Evolutionary conservation across 2,888 invertebrate species (phyloP).

Genomic region (Acleris holmiana): DNA sequence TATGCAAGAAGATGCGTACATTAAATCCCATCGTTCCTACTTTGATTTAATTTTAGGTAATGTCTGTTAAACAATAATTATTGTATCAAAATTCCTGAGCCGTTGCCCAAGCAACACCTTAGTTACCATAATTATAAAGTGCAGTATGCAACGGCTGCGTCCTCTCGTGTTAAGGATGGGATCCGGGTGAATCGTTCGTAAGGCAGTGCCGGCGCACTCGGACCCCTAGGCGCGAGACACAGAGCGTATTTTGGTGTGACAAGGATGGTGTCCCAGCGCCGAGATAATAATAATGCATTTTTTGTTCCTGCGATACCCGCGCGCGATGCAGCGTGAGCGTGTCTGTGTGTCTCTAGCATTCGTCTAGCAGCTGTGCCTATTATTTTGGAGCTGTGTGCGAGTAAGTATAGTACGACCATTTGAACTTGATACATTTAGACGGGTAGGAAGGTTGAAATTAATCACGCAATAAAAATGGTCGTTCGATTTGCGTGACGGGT

Average conservation of each 20-base stretch:
- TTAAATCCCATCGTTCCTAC: background rate
- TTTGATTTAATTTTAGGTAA: background rate
- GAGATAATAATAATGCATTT: constrained; percentile 82
- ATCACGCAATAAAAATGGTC: constrained; percentile 56
- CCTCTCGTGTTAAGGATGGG: constrained; percentile 57
- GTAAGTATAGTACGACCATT: constrained; percentile 51
- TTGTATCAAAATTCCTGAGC: constrained; percentile 59
- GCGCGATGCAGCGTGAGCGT: constrained; percentile 69
- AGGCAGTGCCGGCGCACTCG: constrained; percentile 37
- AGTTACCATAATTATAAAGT: constrained; percentile 39
- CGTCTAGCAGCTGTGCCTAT: constrained; percentile 81
- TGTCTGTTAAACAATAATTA: constrained; percentile 15
- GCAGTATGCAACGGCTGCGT: constrained; percentile 44
- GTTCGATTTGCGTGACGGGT: constrained; percentile 69
- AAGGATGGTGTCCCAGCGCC: constrained; percentile 57
- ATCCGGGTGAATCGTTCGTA: constrained; percentile 75
- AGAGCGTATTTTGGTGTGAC: constrained; percentile 51
- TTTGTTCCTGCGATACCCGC: constrained; percentile 72
- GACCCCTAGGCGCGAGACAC: constrained; percentile 37
- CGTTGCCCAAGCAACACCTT: constrained; percentile 50
- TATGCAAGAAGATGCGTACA: too few species aligned
- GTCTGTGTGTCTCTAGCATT: constrained; percentile 61
- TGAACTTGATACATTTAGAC: constrained; percentile 56
- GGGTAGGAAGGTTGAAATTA: constrained; percentile 48
- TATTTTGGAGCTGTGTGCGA: constrained; percentile 73